A percentile compares a stretch with the other conserved stretches of the same genome.
These are phyloP conservation scores for Menura novaehollandiae DNA, from an alignment of 2,113 vertebrate species.

Conservation along the genomic window DNA sequence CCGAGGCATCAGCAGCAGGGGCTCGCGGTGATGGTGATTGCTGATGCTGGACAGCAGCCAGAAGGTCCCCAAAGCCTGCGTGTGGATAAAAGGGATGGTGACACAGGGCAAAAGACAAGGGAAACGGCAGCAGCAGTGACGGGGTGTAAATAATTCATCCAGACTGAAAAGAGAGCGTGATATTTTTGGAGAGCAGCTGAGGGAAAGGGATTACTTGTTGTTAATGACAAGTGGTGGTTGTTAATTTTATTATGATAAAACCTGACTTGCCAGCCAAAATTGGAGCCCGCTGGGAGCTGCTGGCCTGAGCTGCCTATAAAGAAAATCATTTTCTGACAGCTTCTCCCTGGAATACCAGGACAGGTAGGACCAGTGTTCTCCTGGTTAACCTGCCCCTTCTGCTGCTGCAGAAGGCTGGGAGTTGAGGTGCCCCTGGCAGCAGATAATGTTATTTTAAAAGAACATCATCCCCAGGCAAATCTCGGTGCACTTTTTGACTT, in stretches of 20 bases:
- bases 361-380: rapidly evolving
- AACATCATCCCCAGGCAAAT: background rate
- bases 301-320: background rate
- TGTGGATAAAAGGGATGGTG: background rate
- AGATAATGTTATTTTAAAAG: background rate
- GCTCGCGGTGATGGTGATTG: background rate
- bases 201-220: background rate
- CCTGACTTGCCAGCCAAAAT: background rate
- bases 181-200: background rate
- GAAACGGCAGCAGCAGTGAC: background rate
- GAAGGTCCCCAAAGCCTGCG: background rate
- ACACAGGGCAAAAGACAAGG: background rate
- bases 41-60: background rate
- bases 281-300: background rate
- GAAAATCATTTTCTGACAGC: background rate
- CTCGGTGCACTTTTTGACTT: background rate
- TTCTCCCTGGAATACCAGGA: background rate
- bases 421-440: background rate
- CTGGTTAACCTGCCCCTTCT: background rate
- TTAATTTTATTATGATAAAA: background rate
- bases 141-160: slow-evolving; percentile 11
- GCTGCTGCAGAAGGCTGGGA: background rate
- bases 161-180: background rate
- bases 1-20: background rate
- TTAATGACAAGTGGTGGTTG: background rate